These are phyloP conservation scores for Pangasianodon gigas DNA, from an alignment of 2,113 vertebrate genomes.

Conservation along the genomic window DNA sequence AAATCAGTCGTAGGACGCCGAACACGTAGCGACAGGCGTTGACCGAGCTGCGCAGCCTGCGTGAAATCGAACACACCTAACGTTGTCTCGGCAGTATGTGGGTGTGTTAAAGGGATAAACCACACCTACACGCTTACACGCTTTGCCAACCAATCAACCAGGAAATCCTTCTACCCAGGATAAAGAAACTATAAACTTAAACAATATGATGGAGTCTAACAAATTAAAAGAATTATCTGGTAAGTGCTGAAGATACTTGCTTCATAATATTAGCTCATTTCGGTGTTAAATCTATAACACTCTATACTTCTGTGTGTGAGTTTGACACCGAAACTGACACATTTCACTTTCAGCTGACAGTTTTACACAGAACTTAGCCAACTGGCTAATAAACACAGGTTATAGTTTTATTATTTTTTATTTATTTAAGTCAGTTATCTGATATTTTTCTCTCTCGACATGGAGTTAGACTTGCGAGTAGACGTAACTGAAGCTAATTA, in stretches of 20 bases:
- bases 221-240: slow-evolving; percentile 48
- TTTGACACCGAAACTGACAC: slow-evolving; percentile 47
- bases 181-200: neutral
- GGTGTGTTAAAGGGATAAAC: neutral
- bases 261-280: neutral
- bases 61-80: neutral
- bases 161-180: slow-evolving; percentile 63
- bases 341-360: slow-evolving; percentile 46
- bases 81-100: neutral
- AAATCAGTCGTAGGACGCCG: neutral
- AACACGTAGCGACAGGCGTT: neutral
- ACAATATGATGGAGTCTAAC: slow-evolving; percentile 55
- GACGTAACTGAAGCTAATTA: neutral
- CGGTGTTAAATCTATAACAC: neutral
- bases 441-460: neutral
- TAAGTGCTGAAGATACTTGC: slow-evolving; percentile 28
- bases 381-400: neutral
- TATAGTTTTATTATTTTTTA: neutral
- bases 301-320: neutral
- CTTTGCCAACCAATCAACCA: slow-evolving; percentile 47
- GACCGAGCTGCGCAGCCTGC: neutral
- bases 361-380: neutral
- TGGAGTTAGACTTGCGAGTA: neutral
- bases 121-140: neutral
- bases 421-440: neutral